A percentile compares a stretch with the other conserved stretches of the same genome.
Conservation (phyloP, 2,888 invertebrate genomes). For the Drosophila demipolita region DNA sequence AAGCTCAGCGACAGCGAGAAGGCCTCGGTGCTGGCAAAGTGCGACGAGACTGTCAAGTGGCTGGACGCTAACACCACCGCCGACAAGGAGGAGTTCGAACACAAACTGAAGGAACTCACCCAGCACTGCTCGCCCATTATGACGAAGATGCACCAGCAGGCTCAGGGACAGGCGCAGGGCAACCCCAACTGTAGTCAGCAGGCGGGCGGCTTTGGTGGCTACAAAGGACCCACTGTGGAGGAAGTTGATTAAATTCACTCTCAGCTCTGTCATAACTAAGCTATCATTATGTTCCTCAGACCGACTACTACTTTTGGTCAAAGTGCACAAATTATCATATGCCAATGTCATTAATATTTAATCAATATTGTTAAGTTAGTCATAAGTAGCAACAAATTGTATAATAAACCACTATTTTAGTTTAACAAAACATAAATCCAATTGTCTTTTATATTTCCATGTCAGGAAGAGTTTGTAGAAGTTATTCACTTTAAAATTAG, state of each 20-base stretch:
- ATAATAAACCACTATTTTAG: neutral
- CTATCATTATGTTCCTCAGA: neutral
- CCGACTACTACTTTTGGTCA: neutral
- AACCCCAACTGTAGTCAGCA: neutral
- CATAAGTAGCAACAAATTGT: neutral
- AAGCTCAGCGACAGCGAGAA: neutral
- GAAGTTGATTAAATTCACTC: neutral
- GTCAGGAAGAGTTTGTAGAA: neutral
- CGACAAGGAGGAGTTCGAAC: constrained; percentile 90
- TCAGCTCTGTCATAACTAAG: neutral
- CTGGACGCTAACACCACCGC: constrained; percentile 91
- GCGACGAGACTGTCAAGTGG: constrained; percentile 86
- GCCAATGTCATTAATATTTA: neutral
- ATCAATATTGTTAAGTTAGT: neutral
- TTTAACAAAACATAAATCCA: neutral
- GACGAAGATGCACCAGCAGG: neutral
- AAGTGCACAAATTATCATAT: neutral
- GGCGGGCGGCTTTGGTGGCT: neutral
- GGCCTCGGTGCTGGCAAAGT: neutral
- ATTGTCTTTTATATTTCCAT: neutral
- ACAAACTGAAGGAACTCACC: constrained; percentile 64
- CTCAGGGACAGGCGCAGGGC: neutral
- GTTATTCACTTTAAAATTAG: too few relatives aligned
- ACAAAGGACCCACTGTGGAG: neutral
- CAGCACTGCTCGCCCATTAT: constrained; percentile 2